Evolutionary conservation across 2,797 vertebrate species (phyloP).

Genomic region (Aphelocoma californica): DNA sequence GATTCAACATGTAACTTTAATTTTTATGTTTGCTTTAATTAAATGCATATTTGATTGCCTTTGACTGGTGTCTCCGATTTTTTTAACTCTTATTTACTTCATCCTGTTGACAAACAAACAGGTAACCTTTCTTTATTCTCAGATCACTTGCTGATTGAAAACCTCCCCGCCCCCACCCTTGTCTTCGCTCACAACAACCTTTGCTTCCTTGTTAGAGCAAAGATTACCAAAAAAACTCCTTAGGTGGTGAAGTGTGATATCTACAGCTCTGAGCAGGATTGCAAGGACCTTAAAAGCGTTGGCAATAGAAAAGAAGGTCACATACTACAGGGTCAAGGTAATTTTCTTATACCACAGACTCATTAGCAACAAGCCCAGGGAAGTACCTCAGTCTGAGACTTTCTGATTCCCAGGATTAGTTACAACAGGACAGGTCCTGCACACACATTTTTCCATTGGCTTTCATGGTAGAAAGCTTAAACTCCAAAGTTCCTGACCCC

Average conservation of each 20-base stretch:
- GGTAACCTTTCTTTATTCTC: constrained; percentile 78
- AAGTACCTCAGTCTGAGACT: background rate
- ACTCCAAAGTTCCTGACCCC: background rate
- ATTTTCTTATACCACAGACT: constrained; percentile 24
- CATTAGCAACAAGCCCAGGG: background rate
- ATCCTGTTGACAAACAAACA: constrained; percentile 84
- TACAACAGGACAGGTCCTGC: background rate
- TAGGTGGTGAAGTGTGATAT: background rate
- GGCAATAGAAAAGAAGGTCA: background rate
- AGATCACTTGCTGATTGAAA: constrained; percentile 51
- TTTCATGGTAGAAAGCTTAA: background rate
- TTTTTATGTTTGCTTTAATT: constrained; percentile 88
- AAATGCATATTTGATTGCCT: constrained; percentile 87
- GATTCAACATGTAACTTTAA: constrained; percentile 85
- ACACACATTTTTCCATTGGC: background rate
- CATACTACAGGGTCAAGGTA: background rate
- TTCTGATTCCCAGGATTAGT: background rate
- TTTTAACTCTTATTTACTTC: constrained; percentile 81
- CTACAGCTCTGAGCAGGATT: background rate
- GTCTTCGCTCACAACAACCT: background rate
- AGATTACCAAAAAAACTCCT: constrained; percentile 42
- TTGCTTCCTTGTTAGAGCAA: constrained; percentile 51
- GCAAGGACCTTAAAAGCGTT: background rate
- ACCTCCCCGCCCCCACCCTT: constrained; percentile 14
- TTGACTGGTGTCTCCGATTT: constrained; percentile 75